phyloP scores from a whole-genome alignment of 2,888 invertebrate genomes.

The Cheilosia vulpina region DNA sequence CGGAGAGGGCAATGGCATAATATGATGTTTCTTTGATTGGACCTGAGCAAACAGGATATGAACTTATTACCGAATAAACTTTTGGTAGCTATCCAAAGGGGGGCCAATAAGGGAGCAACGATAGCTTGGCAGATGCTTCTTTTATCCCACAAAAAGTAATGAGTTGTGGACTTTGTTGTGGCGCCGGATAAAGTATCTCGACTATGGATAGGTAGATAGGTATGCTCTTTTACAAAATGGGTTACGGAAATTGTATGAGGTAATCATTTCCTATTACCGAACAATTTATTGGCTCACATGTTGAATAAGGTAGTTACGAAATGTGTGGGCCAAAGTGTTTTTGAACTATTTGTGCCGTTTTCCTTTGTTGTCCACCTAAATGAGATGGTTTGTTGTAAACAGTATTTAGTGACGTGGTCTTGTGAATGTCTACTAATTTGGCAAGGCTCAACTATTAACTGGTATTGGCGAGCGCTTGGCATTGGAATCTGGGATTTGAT shows the following conservation, averaged over 20 bases:
- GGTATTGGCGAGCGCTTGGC: too few species aligned
- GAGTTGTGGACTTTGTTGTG: conserved; percentile 62
- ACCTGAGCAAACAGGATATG: conserved; percentile 75
- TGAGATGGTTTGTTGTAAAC: too few species aligned
- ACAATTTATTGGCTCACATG: conserved; percentile 29
- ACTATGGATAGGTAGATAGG: conserved; percentile 8
- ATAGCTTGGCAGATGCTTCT: conserved; percentile 67
- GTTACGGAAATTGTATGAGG: conserved; percentile 45
- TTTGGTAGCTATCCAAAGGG: conserved; percentile 71
- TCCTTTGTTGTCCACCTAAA: neutral
- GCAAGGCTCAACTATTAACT: too few species aligned
- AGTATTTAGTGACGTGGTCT: too few species aligned
- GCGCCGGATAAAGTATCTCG: conserved; percentile 43
- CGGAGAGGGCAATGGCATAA: conserved; percentile 66
- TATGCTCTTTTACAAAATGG: conserved; percentile 33
- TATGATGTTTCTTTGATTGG: conserved; percentile 75
- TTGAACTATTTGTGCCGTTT: neutral
- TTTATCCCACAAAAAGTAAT: conserved; percentile 53
- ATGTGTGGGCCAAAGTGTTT: neutral
- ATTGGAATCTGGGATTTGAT: too few species aligned
- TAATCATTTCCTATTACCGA: conserved; percentile 50
- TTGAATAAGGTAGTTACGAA: conserved; percentile 1
- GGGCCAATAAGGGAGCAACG: conserved; percentile 46
- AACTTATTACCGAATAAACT: conserved; percentile 75
- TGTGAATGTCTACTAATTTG: too few species aligned